Base-by-base conservation (phyloP, 2,888 invertebrate species). In the Euproctis similis region DNA sequence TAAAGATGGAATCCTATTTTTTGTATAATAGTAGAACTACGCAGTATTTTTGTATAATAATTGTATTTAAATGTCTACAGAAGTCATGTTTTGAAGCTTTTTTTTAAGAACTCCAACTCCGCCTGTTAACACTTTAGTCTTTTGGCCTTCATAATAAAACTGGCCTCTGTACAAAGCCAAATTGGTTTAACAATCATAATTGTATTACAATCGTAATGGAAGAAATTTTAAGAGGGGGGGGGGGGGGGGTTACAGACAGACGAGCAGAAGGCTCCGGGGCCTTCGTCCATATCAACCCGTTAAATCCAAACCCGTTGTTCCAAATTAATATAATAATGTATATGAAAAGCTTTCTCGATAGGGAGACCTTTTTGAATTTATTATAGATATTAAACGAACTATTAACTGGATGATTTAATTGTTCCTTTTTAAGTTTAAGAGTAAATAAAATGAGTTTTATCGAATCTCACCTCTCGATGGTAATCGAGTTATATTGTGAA, bases 381-480 rank as follows among this genome's bases (percentile, higher is more conserved):
- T 34, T 39, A 37, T 34, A 8, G 39, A 38, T 34, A 31, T 42
- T 46, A 36, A 45, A 49, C 31, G 37, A 47, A 45, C 46, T 53
- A 53, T 46, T 42, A 36, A 42, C 30, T 39, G 17, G 21, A 35
- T 4, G 14, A 3, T 14, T n/a, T n/a, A n/a, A n/a, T n/a, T n/a
- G n/a, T n/a, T n/a, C n/a, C n/a, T n/a, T n/a, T n/a, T n/a, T n/a
- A n/a, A n/a, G n/a, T n/a, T n/a, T n/a, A n/a, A n/a, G n/a, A n/a
- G n/a, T n/a, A n/a, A n/a, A n/a, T n/a, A n/a, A n/a, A n/a, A n/a
- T n/a, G n/a, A n/a, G n/a, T n/a, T n/a, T n/a, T n/a, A n/a, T n/a
- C n/a, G n/a, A n/a, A n/a, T n/a, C n/a, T n/a, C n/a, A n/a, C n/a
- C n/a, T n/a, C n/a, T n/a, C n/a, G n/a, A n/a, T n/a, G n/a, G n/a